Conservation (phyloP, 2,113 vertebrate species). For the Tyrannus savana region DNA sequence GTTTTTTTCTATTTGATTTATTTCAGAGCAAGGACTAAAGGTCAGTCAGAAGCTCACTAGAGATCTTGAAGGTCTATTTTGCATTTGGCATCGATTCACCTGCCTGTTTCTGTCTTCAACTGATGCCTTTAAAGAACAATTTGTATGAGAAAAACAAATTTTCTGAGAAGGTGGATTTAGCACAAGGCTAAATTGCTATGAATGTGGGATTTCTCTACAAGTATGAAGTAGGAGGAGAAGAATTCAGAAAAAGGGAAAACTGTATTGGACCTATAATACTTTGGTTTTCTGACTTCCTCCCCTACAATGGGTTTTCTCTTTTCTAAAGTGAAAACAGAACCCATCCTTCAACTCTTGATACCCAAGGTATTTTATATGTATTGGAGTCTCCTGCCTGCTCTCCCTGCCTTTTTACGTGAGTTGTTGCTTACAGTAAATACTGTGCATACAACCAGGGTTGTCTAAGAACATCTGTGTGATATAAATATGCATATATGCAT, state of each 20-base stretch:
- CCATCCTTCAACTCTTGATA: neutral
- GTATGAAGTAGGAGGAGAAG: neutral
- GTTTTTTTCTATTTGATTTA: neutral
- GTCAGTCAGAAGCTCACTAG: neutral
- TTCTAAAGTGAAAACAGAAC: slow-evolving; percentile 29
- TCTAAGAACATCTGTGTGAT: slow-evolving; percentile 12
- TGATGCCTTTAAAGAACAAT: neutral
- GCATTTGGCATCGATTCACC: neutral
- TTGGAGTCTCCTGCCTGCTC: neutral
- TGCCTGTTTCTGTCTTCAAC: neutral
- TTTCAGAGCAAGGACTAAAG: neutral
- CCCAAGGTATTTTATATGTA: neutral
- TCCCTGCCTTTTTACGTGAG: neutral
- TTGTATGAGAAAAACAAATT: neutral
- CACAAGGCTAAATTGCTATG: neutral
- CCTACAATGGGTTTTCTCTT: neutral
- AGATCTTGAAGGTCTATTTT: neutral
- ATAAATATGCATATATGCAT: neutral
- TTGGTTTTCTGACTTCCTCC: neutral
- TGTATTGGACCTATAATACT: neutral
- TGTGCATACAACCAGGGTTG: neutral
- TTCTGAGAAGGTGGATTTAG: neutral
- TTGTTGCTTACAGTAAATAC: neutral
- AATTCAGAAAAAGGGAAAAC: neutral
- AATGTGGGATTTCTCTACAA: neutral